Evolutionary conservation across 2,113 vertebrate genomes (phyloP), one percentile per base, ranked within the genome.

Genomic region (Malurus melanocephalus): DNA sequence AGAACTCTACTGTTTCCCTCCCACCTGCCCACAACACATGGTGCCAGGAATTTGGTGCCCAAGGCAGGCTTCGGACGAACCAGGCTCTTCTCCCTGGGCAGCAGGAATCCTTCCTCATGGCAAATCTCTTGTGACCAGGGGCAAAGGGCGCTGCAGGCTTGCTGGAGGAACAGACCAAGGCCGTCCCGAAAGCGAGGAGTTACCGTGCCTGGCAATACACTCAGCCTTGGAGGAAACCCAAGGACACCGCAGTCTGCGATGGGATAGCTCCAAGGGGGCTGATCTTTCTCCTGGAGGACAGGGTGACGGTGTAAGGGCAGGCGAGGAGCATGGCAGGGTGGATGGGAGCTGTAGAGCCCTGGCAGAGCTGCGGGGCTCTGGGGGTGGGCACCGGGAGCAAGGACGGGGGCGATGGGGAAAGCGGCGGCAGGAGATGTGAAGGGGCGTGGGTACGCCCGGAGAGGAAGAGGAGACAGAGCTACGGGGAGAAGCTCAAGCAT

Each of bases 261-360:
- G 49, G 32, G 24, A 6, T 28, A 61, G 46, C 42, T 73, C n/a
- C 1, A 33, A 52, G 35, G 45, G 45, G 35, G 20, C 71, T 8
- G 32, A 21, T 28, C 32, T 40, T 33, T 35, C 20, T 40, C 55
- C 56, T 24, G 38, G 26, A 56, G n/a, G 42, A 60, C 45, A 24
- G 11, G 1, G 16, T 33, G 64, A 11, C 1, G 2, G 43, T 2
- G 1, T 1, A 15, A 35, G 74, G 23, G 28, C 19, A 42, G 40
- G 14, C 14, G 27, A 61, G 35, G 49, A 23, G 46, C 27, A 2
- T 19, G 64, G 46, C 65, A 30, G 52, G 15, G 9, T 18, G 51
- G 7, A n/a, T 35, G 21, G 40, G 40, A 67, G 32, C 59, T 21
- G 60, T 9, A 4, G 42, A 21, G 46, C 35, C 24, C 19, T 3